Percentiles rank a stretch among this genome's conserved stretches.
phyloP scores from a whole-genome alignment of 2,888 invertebrate species.

The Scaptodrosophila latifasciaeformis region DNA sequence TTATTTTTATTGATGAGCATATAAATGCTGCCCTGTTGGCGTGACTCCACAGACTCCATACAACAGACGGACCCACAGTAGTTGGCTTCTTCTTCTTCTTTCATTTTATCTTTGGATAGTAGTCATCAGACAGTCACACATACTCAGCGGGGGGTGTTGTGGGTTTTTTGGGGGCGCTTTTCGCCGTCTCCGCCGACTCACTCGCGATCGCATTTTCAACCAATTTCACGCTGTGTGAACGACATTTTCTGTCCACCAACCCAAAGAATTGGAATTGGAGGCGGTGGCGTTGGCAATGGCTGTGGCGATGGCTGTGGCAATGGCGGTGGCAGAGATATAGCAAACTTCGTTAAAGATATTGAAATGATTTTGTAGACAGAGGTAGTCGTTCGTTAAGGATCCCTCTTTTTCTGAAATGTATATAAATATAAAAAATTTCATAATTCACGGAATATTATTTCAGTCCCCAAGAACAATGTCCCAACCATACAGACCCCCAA shows the following conservation, averaged over 20 bases:
- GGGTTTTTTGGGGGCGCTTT: conserved; percentile 4
- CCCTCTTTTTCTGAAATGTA: conserved; percentile 31
- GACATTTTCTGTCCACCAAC: conserved; percentile 63
- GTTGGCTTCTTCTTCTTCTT: conserved; percentile 28
- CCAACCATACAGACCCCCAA: conserved; percentile 5
- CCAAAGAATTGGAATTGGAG: no score
- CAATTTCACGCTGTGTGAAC: conserved; percentile 68
- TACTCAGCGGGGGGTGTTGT: conserved; percentile 57
- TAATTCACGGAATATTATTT: conserved; percentile 69
- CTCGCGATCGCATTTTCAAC: conserved; percentile 32
- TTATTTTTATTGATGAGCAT: conserved; percentile 69
- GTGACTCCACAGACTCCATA: not conserved
- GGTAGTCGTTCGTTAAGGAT: conserved; percentile 48
- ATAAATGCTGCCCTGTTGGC: conserved; percentile 46
- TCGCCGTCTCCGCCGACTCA: conserved; percentile 8
- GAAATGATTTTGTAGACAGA: no score
- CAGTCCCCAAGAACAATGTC: conserved; percentile 20
- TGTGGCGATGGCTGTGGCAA: no score
- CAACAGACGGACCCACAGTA: conserved; percentile 7
- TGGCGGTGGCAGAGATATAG: no score
- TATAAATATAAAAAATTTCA: conserved; percentile 37
- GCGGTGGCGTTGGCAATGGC: no score
- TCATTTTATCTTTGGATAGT: conserved; percentile 45
- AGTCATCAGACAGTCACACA: conserved; percentile 49
- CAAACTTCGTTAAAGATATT: no score